A percentile compares a stretch with the other conserved stretches of the same genome.
Evolutionary conservation across 2,797 vertebrate species (phyloP).

Genomic region (Pipistrellus pygmaeus): DNA sequence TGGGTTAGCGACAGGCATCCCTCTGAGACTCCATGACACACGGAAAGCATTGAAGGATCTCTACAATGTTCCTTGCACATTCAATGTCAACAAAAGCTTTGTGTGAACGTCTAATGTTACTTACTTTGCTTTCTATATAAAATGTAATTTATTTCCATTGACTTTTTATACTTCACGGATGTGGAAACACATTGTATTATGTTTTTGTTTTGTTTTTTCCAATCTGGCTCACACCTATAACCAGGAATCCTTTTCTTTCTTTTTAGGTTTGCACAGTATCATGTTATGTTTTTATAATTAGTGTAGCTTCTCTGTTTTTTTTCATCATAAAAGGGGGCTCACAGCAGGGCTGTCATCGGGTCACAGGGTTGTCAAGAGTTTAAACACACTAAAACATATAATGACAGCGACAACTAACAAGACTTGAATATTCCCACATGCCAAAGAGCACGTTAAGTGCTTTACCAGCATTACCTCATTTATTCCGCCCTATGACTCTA

Average conservation of each 20-base stretch:
- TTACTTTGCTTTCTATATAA: constrained; percentile 35
- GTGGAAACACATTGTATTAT: not conserved
- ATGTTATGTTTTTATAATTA: constrained; percentile 11
- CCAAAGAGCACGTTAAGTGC: not conserved
- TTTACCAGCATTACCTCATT: not conserved
- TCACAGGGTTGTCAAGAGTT: not conserved
- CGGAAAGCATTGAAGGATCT: constrained; percentile 34
- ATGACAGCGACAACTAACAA: not conserved
- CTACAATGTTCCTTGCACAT: not conserved
- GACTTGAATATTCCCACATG: not conserved
- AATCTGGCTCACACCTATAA: not conserved
- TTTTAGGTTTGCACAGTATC: not conserved
- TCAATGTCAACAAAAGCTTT: not conserved
- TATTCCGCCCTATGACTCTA: not conserved
- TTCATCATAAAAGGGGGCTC: not conserved
- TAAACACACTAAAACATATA: constrained; percentile 9
- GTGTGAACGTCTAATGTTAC: not conserved
- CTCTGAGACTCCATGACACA: not conserved
- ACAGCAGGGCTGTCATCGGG: not conserved
- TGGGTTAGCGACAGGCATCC: not conserved
- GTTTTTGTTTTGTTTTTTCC: not conserved
- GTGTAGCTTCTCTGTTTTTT: not conserved
- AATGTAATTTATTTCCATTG: constrained; percentile 28
- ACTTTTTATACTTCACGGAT: constrained; percentile 12
- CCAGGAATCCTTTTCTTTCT: not conserved